Evolutionary conservation across 2,797 vertebrate species (phyloP).

Genomic region (Enteromius fasciolatus): DNA sequence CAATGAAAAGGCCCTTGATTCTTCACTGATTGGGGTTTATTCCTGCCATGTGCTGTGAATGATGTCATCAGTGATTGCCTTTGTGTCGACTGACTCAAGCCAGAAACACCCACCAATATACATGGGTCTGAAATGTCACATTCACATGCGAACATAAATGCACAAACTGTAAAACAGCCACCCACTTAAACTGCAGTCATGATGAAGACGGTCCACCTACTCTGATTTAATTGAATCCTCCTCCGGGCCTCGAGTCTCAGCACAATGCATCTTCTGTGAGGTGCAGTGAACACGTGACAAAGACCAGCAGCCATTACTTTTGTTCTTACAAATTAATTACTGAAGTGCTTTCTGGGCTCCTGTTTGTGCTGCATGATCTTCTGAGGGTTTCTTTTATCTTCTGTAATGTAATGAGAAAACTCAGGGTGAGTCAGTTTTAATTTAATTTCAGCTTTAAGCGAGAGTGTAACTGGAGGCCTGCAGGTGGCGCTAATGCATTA

Average conservation of each 20-base stretch:
- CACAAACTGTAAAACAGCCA: not conserved
- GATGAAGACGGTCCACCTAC: slow-evolving; percentile 16
- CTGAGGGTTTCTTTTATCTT: not conserved
- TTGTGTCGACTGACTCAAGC: not conserved
- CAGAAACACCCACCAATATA: slow-evolving; percentile 3
- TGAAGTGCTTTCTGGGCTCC: not conserved
- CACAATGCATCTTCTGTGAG: slow-evolving; percentile 15
- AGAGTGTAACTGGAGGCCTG: not conserved
- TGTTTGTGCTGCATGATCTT: not conserved
- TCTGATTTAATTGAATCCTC: not conserved
- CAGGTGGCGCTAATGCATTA: slow-evolving; percentile 2
- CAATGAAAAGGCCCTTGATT: not conserved
- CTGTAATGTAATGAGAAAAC: not conserved
- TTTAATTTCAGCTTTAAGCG: not conserved
- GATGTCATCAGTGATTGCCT: not conserved
- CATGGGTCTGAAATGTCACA: not conserved
- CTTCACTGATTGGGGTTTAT: not conserved
- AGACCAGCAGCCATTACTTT: not conserved
- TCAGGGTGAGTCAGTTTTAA: not conserved
- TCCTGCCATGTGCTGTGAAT: not conserved
- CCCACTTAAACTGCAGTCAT: slow-evolving; percentile 12
- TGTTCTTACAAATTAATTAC: not conserved
- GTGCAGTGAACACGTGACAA: not conserved
- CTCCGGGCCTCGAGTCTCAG: not conserved
- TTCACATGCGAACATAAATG: not conserved